Percentiles rank a stretch among this genome's conserved stretches.
phyloP scores from a whole-genome alignment of 1,140 invertebrate species.

The Drosophila funebris region DNA sequence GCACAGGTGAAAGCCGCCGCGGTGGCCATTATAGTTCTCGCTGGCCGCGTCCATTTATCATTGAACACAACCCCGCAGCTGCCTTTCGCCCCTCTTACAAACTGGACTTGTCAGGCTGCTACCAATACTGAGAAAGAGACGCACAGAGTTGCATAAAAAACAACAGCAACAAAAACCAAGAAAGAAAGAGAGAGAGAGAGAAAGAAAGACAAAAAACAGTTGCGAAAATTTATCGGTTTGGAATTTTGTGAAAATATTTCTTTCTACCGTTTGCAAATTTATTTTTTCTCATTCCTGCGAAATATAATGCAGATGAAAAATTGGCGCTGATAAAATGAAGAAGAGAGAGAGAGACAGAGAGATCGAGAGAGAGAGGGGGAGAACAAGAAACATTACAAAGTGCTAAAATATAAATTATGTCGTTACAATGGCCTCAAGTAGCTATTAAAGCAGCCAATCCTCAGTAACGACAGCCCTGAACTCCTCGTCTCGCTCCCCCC shows the following conservation, averaged over 20 bases:
- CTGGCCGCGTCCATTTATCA: slow-evolving; percentile 75
- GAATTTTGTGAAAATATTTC: slow-evolving; percentile 77
- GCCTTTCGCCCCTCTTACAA: slow-evolving; percentile 3
- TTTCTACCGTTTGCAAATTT: slow-evolving; percentile 75
- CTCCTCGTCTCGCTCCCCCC: neutral
- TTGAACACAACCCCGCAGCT: slow-evolving; percentile 26
- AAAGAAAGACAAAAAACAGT: slow-evolving; percentile 28
- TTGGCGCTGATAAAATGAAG: slow-evolving; percentile 53
- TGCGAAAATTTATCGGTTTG: slow-evolving; percentile 69
- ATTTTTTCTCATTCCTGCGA: slow-evolving; percentile 57
- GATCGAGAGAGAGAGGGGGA: neutral
- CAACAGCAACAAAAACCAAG: neutral
- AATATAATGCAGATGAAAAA: slow-evolving; percentile 80
- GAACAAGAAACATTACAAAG: slow-evolving; percentile 38
- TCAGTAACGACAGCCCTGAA: slow-evolving; percentile 27
- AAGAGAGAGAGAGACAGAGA: slow-evolving; percentile 10
- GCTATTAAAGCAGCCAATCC: slow-evolving; percentile 53
- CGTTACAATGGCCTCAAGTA: slow-evolving; percentile 47
- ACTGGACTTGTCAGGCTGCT: slow-evolving; percentile 70
- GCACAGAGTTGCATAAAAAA: slow-evolving; percentile 21
- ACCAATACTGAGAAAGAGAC: slow-evolving; percentile 12
- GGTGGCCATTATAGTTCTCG: slow-evolving; percentile 71
- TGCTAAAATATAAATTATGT: slow-evolving; percentile 60
- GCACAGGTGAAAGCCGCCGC: slow-evolving; percentile 71
- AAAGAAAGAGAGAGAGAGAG: slow-evolving; percentile 16